Base-by-base conservation (phyloP, 1,140 invertebrate genomes). In the Yoshiicerus persimilis region DNA sequence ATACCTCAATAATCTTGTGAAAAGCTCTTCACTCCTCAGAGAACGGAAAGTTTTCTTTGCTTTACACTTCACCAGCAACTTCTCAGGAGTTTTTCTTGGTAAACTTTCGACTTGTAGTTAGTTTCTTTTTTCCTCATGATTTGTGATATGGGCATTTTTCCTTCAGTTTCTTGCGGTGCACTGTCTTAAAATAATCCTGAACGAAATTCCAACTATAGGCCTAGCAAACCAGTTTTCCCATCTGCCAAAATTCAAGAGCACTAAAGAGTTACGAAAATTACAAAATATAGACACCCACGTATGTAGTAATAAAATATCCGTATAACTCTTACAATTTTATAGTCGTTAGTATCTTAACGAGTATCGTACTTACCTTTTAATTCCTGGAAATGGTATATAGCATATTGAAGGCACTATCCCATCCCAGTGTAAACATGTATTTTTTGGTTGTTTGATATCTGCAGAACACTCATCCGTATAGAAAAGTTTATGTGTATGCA, bases 101-200 rank as follows among this genome's bases (percentile, higher is more conserved):
- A 36, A 80, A 80, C 75, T 80, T 80, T 38, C 11, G n/a, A 34
- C 32, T 34, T 80, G 75, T 20, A 80, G 75, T 80, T 80, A 80
- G 75, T 80, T 80, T 80, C 34, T 38, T 32, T 34, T 80, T 80
- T 80, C 75, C 34, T 38, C 75, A 80, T 80, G 75, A 80, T 80
- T 80, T 80, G 75, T 80, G 75, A 80, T 36, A 56, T 56, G n/a
- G 47, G 34, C 23, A 80, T 80, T 80, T 80, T 80, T 70, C 66
- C 66, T 30, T 70, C 0, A 30, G 66, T 30, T 70, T 30, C 11
- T 4, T 20, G 66, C 30, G n/a, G 25, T 66, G 27, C 27, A 70
- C 27, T 70, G 66, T 70, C 66, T 70, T 27, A 70, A 70, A 70
- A 25, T 70, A 70, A 70, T 30, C 25, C 13, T 70, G 13, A 70